Conservation (phyloP, 2,797 vertebrate species). For the Anabacerthia variegaticeps region DNA sequence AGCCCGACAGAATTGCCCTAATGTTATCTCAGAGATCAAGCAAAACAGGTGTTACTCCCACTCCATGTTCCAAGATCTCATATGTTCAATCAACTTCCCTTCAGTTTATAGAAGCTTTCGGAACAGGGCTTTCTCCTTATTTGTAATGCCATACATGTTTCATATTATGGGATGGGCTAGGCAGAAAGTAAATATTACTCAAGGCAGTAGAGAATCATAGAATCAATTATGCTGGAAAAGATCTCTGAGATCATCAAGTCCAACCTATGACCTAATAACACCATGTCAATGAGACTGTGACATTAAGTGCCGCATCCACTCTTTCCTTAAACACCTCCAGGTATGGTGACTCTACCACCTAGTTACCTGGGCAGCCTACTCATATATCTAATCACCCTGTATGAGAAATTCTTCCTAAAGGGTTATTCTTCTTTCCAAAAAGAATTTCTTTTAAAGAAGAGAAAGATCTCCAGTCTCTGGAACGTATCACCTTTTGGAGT, state of each 20-base stretch:
- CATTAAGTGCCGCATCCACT: rapidly evolving
- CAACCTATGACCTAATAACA: background rate
- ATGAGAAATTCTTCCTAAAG: background rate
- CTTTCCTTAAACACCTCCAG: background rate
- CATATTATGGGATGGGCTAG: background rate
- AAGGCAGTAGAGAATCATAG: background rate
- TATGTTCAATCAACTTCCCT: background rate
- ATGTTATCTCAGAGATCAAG: background rate
- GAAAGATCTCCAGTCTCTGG: background rate
- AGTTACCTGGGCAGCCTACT: background rate
- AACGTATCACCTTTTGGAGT: background rate
- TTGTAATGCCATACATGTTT: background rate
- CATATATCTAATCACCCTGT: background rate
- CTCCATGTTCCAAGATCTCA: background rate
- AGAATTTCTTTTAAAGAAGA: background rate
- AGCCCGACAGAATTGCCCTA: background rate
- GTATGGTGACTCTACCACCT: rapidly evolving
- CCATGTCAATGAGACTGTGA: too few relatives aligned
- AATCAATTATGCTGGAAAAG: background rate
- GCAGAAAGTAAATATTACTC: background rate
- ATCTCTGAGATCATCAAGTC: background rate
- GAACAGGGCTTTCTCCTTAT: background rate
- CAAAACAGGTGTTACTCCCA: background rate
- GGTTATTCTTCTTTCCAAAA: background rate
- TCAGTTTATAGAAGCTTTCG: background rate